These are phyloP conservation scores for Charanyca ferruginea DNA, from an alignment of 2,888 invertebrate genomes.

Conservation along the genomic window DNA sequence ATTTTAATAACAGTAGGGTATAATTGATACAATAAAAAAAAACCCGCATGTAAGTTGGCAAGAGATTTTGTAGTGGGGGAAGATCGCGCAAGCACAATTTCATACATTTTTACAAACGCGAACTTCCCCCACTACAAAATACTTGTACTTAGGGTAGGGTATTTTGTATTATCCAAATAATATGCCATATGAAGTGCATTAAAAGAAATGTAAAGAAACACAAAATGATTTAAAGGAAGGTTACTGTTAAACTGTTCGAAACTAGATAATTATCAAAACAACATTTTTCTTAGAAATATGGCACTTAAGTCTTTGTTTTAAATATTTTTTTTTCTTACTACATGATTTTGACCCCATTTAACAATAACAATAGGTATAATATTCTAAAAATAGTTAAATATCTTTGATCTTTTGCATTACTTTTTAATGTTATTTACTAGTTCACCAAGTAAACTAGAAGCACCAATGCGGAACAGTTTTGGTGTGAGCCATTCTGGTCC, in stretches of 20 bases:
- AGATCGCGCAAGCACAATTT: too few relatives aligned
- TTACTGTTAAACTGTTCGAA: not conserved
- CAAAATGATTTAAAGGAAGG: not conserved
- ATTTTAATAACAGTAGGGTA: too few relatives aligned
- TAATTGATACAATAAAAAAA: too few relatives aligned
- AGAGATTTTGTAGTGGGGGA: too few relatives aligned
- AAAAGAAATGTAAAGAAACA: not conserved
- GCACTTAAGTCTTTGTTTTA: conserved; percentile 5
- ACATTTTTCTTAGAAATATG: conserved; percentile 17
- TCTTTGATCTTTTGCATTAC: too few relatives aligned
- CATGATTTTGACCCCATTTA: not conserved
- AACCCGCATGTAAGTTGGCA: too few relatives aligned
- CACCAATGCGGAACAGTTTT: conserved; percentile 97
- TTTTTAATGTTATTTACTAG: conserved; percentile 87
- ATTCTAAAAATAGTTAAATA: too few relatives aligned
- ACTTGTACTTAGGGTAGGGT: too few relatives aligned
- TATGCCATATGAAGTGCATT: too few relatives aligned
- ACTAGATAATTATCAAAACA: not conserved
- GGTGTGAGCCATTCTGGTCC: conserved; percentile 96
- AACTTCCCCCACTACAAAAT: too few relatives aligned
- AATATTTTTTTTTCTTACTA: not conserved
- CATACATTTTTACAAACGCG: too few relatives aligned
- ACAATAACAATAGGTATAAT: conserved; percentile 1
- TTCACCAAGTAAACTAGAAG: conserved; percentile 96
- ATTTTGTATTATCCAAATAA: too few relatives aligned